Evolutionary conservation across 2,888 invertebrate genomes (phyloP), one percentile per base, ranked within the genome.

Genomic region (Ptychoptera contaminata): DNA sequence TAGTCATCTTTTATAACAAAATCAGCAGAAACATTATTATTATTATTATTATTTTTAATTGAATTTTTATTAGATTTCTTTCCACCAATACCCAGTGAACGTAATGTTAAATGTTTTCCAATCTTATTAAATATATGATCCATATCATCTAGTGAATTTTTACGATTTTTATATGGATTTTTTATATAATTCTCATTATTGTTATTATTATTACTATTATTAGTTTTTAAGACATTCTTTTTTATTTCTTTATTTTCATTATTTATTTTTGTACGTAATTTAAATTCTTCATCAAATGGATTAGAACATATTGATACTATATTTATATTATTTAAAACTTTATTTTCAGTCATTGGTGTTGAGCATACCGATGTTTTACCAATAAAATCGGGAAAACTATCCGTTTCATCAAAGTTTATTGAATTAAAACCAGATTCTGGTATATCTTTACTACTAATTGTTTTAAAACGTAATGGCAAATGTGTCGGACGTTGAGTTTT

Each of bases 311-410:
- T 84, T 0, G 82, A 80, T 51, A 84, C 68, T 36, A 80, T 76
- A 47, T 76, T 81, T 9, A 74, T 80, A n/a, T 77, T 79, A 52
- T 82, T 80, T 7, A 85, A 57, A 2, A 84, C 70, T 59, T 82
- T 81, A 58, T 75, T 79, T 56, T 85, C 84, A 1, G 79, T 74
- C 72, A 84, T 74, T 0, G 85, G 85, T 0, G 85, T 85, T 0
- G 81, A 81, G 50, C 82, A 82, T 0, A 84, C 77, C 49, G 82
- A 82, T 0, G 82, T 82, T 50, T 80, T 79, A 11, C 79, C 75
- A 8, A 74, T 73, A 53, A 77, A 78, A 51, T 76, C 72, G 16
- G 70, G 70, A 15, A 64, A 65, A 8, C 72, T 71, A 54, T 73
- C 73, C 4, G 58, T 57, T 52, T 67, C 67, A 48, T 76, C 75